Conservation (phyloP, 2,797 vertebrate genomes). For the Lacerta viridis region DNA sequence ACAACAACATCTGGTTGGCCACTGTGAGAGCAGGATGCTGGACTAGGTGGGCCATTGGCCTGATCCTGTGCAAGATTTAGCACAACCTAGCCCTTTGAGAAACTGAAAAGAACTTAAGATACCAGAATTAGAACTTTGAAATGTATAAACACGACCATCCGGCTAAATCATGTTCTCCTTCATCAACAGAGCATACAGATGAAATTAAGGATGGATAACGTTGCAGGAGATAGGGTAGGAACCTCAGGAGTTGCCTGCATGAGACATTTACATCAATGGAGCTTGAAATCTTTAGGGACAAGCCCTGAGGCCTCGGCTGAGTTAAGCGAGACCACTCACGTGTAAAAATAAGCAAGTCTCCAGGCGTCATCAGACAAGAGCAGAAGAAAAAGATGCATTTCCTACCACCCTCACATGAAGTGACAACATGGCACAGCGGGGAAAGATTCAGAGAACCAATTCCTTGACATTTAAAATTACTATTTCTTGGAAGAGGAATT, state of each 20-base stretch:
- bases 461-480: constrained; percentile 6
- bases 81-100: neutral
- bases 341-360: constrained; percentile 14
- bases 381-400: neutral
- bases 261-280: constrained; percentile 7
- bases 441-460: neutral
- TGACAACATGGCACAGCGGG: neutral
- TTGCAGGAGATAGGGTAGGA: constrained; percentile 14
- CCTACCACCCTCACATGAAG: neutral
- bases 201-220: neutral
- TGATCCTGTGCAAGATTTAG: neutral
- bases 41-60: no score
- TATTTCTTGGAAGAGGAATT: constrained; percentile 15
- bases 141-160: neutral
- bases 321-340: constrained; percentile 1
- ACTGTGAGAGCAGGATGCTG: no score
- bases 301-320: constrained; percentile 11
- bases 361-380: neutral
- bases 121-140: neutral
- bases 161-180: neutral
- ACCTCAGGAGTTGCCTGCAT: neutral
- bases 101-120: neutral
- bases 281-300: constrained; percentile 13
- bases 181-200: neutral
- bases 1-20: no score